Evolutionary conservation across 2,797 vertebrate genomes (phyloP).

Genomic region (Brachyrhaphis roseni): DNA sequence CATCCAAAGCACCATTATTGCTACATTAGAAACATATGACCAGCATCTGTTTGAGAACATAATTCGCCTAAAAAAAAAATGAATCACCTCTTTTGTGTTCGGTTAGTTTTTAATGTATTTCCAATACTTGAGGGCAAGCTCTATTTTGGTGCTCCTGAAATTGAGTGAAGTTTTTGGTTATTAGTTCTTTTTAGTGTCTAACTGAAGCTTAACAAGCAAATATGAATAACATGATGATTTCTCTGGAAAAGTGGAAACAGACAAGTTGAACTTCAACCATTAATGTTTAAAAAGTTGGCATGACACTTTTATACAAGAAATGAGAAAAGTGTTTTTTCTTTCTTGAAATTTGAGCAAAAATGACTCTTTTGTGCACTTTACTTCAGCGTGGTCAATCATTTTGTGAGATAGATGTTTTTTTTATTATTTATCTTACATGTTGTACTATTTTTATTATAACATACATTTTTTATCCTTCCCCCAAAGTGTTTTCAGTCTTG

Average conservation of each 20-base stretch:
- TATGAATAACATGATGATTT: conserved; percentile 7
- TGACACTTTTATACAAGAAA: conserved; percentile 1
- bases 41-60: conserved; percentile 21
- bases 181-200: conserved; percentile 13
- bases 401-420: conserved; percentile 33
- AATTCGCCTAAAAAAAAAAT: not conserved
- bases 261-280: conserved; percentile 14
- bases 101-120: conserved; percentile 14
- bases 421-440: conserved; percentile 23
- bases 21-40: conserved; percentile 43
- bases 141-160: conserved; percentile 25
- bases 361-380: conserved; percentile 34
- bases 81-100: conserved; percentile 35
- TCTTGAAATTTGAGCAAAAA: conserved; percentile 29
- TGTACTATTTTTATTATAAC: conserved; percentile 4
- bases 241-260: conserved; percentile 2
- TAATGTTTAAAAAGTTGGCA: conserved; percentile 17
- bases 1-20: conserved; percentile 16
- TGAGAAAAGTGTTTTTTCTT: conserved; percentile 6
- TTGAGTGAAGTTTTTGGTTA: conserved; percentile 22
- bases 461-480: not conserved
- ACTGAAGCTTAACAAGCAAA: conserved; percentile 4
- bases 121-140: conserved; percentile 8
- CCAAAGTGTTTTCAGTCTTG: not conserved
- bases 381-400: conserved; percentile 30